A percentile compares a stretch with the other conserved stretches of the same genome.
Evolutionary conservation across 2,113 vertebrate species (phyloP).

Genomic region (Trachemys scripta): DNA sequence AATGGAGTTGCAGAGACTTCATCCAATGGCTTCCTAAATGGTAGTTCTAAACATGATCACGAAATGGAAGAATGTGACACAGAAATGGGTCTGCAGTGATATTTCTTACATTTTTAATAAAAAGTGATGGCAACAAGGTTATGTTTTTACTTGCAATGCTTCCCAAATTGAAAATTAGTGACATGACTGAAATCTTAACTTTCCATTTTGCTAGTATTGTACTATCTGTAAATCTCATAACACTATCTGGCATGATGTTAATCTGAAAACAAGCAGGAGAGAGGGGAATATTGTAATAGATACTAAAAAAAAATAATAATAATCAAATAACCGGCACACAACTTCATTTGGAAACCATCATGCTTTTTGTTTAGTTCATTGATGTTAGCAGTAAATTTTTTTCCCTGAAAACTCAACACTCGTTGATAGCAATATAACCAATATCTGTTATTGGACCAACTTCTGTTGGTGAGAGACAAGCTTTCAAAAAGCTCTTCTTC

Average conservation of each 20-base stretch:
- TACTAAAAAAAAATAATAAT: background rate
- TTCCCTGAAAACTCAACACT: background rate
- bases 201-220: background rate
- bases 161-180: conserved; percentile 71
- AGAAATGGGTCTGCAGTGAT: conserved; percentile 95
- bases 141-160: conserved; percentile 82
- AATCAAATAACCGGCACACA: background rate
- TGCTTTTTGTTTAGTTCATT: accelerated
- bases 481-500: background rate
- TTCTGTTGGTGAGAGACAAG: background rate
- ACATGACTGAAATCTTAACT: background rate
- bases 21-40: conserved; percentile 98
- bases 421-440: background rate
- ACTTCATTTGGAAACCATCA: background rate
- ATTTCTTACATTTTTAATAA: conserved; percentile 84
- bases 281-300: accelerated
- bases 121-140: conserved; percentile 79
- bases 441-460: background rate
- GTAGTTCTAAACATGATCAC: conserved; percentile 92
- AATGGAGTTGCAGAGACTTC: conserved; percentile 96
- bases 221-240: background rate
- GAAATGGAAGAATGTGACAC: conserved; percentile 96
- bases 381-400: background rate
- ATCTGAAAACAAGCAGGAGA: background rate
- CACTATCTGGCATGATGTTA: background rate